Conservation (phyloP, 2,888 invertebrate species). For the Diachrysia chrysitis region DNA sequence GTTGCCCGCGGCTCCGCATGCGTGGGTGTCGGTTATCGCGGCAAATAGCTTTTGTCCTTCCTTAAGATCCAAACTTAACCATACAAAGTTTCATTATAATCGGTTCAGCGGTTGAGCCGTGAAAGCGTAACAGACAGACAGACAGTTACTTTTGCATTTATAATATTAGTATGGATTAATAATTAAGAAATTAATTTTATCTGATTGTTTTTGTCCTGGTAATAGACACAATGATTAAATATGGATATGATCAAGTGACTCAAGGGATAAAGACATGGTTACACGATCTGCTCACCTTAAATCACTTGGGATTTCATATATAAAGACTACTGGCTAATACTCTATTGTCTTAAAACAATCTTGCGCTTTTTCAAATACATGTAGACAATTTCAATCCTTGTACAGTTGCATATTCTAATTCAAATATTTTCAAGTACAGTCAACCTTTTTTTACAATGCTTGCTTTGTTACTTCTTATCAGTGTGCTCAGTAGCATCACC, state of each 20-base stretch:
- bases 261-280: neutral
- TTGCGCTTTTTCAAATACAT: neutral
- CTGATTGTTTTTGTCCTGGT: neutral
- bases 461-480: constrained; percentile 45
- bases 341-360: neutral
- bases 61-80: too few species aligned
- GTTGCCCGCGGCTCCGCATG: too few species aligned
- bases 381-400: neutral
- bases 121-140: too few species aligned
- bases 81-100: too few species aligned
- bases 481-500: constrained; percentile 32
- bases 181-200: too few species aligned
- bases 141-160: too few species aligned
- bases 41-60: too few species aligned
- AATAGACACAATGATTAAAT: neutral
- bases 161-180: too few species aligned
- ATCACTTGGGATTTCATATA: neutral
- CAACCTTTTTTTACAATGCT: constrained; percentile 28
- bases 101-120: too few species aligned
- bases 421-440: constrained; percentile 8
- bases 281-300: neutral
- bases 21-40: too few species aligned
- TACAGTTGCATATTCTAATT: neutral
- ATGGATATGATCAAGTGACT: neutral
- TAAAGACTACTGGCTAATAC: neutral